phyloP scores from a whole-genome alignment of 2,797 vertebrate genomes.

The Alca torda region DNA sequence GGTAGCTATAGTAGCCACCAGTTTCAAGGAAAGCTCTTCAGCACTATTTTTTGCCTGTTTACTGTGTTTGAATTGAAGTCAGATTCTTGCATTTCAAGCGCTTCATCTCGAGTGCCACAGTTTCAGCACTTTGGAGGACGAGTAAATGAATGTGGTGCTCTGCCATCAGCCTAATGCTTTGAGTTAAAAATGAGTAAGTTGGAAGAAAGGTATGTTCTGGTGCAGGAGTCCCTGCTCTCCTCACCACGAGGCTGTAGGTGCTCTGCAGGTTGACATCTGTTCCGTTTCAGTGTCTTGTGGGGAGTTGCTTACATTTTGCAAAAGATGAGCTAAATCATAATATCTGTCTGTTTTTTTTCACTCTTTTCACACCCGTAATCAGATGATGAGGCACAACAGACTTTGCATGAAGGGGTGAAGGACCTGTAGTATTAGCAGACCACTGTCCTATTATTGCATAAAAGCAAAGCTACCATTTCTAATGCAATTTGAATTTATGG shows the following conservation, averaged over 20 bases:
- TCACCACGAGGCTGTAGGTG: not conserved
- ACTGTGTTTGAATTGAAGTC: slow-evolving; percentile 11
- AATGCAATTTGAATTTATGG: not conserved
- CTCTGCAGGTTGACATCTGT: not conserved
- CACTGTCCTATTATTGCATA: not conserved
- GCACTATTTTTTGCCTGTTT: not conserved
- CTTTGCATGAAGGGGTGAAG: not conserved
- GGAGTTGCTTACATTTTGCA: not conserved
- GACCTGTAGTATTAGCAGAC: too few relatives aligned
- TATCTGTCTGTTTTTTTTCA: not conserved
- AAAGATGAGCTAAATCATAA: not conserved
- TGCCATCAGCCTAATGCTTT: not conserved
- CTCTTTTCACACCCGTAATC: fast-evolving
- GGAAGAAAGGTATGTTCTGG: not conserved
- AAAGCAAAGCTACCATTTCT: not conserved
- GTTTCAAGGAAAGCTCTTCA: slow-evolving; percentile 13
- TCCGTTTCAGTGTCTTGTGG: not conserved
- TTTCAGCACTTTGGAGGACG: not conserved
- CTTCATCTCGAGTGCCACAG: not conserved
- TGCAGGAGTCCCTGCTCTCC: fast-evolving
- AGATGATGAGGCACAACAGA: not conserved
- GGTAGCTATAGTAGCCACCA: not conserved
- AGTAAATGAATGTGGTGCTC: not conserved
- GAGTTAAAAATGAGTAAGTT: not conserved
- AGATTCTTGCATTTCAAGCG: not conserved